Conservation (phyloP, 1,140 invertebrate species). For the Rhopalosiphum padi region DNA sequence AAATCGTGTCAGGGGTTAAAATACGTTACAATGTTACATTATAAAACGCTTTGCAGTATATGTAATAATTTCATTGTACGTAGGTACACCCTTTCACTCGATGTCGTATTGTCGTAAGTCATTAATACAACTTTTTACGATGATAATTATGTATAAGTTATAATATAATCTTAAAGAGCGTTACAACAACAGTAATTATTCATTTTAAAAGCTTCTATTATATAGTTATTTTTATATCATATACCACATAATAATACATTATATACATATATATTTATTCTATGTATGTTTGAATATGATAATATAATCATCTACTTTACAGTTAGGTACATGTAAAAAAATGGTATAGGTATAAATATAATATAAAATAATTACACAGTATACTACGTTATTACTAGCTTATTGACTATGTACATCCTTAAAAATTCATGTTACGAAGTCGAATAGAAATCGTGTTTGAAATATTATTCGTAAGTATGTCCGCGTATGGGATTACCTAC, state of each 20-base stretch:
- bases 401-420: background rate
- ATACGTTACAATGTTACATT: background rate
- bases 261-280: too few relatives aligned
- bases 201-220: background rate
- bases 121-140: constrained; percentile 4
- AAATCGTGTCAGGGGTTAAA: constrained; percentile 24
- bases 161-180: background rate
- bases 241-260: too few relatives aligned
- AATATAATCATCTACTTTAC: background rate
- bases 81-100: background rate
- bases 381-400: too few relatives aligned
- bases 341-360: background rate
- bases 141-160: background rate
- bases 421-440: background rate
- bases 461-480: background rate
- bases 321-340: background rate
- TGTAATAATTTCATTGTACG: background rate
- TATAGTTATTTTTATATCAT: background rate
- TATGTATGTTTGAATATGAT: background rate
- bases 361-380: background rate
- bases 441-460: background rate
- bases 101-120: background rate
- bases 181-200: background rate
- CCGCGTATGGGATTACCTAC: background rate
- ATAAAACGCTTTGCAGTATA: background rate